A percentile compares a stretch with the other conserved stretches of the same genome.
These are phyloP conservation scores for Pollenia griseotomentosa DNA, from an alignment of 2,888 invertebrate genomes.

Conservation along the genomic window DNA sequence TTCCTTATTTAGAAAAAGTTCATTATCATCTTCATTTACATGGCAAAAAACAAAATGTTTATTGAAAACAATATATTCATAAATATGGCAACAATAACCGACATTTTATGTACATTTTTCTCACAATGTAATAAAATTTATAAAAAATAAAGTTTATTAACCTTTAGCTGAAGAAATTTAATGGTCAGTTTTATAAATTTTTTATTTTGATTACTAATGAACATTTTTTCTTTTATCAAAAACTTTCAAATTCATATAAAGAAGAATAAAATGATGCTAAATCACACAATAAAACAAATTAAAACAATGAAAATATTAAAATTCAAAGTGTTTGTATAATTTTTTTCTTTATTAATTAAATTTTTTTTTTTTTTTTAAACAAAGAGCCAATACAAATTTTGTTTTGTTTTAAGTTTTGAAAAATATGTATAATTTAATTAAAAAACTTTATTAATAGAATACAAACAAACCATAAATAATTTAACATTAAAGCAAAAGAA, in stretches of 20 bases:
- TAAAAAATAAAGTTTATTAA: constrained; percentile 43
- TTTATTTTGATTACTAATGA: neutral
- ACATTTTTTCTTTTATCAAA: neutral
- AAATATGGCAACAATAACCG: neutral
- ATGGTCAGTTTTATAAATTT: constrained; percentile 12
- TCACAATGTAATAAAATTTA: neutral
- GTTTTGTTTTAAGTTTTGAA: neutral
- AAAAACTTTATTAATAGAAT: neutral
- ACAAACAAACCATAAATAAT: constrained; percentile 21
- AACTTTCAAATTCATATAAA: constrained; percentile 8
- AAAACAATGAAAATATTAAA: neutral
- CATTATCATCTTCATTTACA: no score
- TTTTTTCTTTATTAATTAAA: neutral
- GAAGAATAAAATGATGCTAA: neutral
- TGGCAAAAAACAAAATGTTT: no score
- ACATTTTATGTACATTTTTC: neutral
- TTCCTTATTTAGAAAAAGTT: neutral
- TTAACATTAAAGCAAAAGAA: constrained; percentile 3
- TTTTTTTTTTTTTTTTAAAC: no score
- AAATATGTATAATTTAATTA: constrained; percentile 16
- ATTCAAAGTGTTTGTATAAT: constrained; percentile 15
- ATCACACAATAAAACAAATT: neutral
- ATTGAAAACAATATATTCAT: neutral
- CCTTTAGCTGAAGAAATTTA: constrained; percentile 1
- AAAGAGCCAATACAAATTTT: neutral